phyloP scores from a whole-genome alignment of 2,888 invertebrate species.

The Spialia ferax region DNA sequence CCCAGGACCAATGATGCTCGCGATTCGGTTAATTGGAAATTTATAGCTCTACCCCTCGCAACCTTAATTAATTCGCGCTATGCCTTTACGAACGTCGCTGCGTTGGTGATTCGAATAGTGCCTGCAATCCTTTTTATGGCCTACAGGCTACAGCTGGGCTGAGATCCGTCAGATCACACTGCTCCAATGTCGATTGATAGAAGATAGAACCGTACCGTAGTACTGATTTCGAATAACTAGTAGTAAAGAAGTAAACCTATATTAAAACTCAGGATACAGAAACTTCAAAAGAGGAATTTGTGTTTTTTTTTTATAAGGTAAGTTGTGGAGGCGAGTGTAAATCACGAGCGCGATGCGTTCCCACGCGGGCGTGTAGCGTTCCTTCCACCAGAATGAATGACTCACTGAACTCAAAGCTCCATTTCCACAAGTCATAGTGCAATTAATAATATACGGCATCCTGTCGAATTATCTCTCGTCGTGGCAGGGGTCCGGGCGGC shows the following conservation, averaged over 20 bases:
- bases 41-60: slow-evolving; percentile 72
- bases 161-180: no score
- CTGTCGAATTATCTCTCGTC: slow-evolving; percentile 86
- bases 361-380: slow-evolving; percentile 74
- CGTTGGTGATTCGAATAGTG: slow-evolving; percentile 46
- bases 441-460: slow-evolving; percentile 87
- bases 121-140: no score
- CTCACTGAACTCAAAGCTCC: slow-evolving; percentile 83
- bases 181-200: no score
- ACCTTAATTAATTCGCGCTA: slow-evolving; percentile 75
- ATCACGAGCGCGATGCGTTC: slow-evolving; percentile 71
- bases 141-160: no score
- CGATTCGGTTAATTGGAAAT: slow-evolving; percentile 77
- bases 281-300: slow-evolving; percentile 55
- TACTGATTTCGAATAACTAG: no score
- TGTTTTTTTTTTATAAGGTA: slow-evolving; percentile 62
- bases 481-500: slow-evolving; percentile 86
- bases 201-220: no score
- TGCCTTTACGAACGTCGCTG: slow-evolving; percentile 60
- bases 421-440: slow-evolving; percentile 87
- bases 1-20: slow-evolving; percentile 67
- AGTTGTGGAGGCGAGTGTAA: slow-evolving; percentile 64
- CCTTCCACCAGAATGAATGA: slow-evolving; percentile 80
- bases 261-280: slow-evolving; percentile 61
- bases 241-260: no score